Percentiles rank a stretch among this genome's conserved stretches.
These are phyloP conservation scores for Neria commutata DNA, from an alignment of 2,888 invertebrate species.

Conservation along the genomic window DNA sequence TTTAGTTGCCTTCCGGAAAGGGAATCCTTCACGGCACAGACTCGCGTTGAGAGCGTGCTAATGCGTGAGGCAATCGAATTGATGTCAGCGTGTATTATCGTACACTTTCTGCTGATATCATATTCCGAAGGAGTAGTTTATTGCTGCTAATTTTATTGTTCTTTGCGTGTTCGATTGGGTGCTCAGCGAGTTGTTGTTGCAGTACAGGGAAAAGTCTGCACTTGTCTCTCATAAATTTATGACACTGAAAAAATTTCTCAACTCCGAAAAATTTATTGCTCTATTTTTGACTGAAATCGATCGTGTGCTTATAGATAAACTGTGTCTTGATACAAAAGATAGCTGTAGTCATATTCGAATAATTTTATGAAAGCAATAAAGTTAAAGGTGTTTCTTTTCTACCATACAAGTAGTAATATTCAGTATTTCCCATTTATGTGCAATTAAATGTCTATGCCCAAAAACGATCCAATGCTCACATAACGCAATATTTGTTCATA, in stretches of 20 bases:
- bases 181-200: background rate
- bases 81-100: background rate
- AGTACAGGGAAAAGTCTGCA: conserved; percentile 23
- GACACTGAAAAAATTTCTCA: conserved; percentile 43
- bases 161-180: background rate
- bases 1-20: too few relatives aligned
- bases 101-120: background rate
- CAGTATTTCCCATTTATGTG: conserved; percentile 10
- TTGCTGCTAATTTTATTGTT: conserved; percentile 1
- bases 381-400: conserved; percentile 15
- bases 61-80: background rate
- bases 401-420: conserved; percentile 8
- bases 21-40: too few relatives aligned
- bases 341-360: conserved; percentile 11
- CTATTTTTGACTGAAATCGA: conserved; percentile 22
- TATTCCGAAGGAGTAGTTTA: background rate
- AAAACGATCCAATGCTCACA: background rate
- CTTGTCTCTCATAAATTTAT: conserved; percentile 47
- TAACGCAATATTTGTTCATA: background rate
- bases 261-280: conserved; percentile 39
- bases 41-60: background rate
- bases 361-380: conserved; percentile 22
- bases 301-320: conserved; percentile 21
- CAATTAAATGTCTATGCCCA: background rate
- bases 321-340: conserved; percentile 26